These are phyloP conservation scores for Chelonus insularis DNA, from an alignment of 1,140 invertebrate genomes.

Conservation along the genomic window DNA sequence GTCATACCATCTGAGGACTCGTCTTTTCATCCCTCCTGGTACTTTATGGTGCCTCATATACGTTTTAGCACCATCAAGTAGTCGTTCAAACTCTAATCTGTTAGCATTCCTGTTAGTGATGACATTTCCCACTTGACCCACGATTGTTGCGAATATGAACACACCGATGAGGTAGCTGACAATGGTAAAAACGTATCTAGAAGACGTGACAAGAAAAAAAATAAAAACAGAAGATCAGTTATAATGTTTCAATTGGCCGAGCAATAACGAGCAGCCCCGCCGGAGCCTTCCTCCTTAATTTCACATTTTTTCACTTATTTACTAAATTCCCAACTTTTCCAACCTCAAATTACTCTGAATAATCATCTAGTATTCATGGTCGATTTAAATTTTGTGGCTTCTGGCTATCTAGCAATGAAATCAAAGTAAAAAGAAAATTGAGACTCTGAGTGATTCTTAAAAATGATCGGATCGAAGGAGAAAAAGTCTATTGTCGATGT, in stretches of 20 bases:
- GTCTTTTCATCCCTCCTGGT: slow-evolving; percentile 88
- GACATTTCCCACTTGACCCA: slow-evolving; percentile 96
- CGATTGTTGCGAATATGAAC: slow-evolving; percentile 97
- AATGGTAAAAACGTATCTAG: slow-evolving; percentile 95
- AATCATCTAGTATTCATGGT: slow-evolving; percentile 36
- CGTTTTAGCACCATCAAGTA: slow-evolving; percentile 93
- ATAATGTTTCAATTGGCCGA: slow-evolving; percentile 37
- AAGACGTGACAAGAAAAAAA: slow-evolving; percentile 52
- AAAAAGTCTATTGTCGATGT: no score
- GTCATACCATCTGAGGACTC: slow-evolving; percentile 95
- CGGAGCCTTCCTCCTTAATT: slow-evolving; percentile 53
- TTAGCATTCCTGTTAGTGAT: slow-evolving; percentile 98
- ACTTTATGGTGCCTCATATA: slow-evolving; percentile 98
- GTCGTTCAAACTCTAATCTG: slow-evolving; percentile 89
- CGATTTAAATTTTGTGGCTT: not conserved
- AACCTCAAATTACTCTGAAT: slow-evolving; percentile 22
- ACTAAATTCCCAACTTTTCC: slow-evolving; percentile 14
- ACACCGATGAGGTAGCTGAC: slow-evolving; percentile 96
- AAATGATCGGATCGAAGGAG: no score
- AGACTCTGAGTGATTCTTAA: not conserved
- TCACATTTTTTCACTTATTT: slow-evolving; percentile 33
- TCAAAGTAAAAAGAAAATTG: not conserved
- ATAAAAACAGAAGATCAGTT: slow-evolving; percentile 48
- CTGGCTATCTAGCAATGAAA: no score
- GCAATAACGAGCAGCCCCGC: slow-evolving; percentile 54